Conservation (phyloP, 2,113 vertebrate genomes). For the Sinocyclocheilus maitianheensis region DNA sequence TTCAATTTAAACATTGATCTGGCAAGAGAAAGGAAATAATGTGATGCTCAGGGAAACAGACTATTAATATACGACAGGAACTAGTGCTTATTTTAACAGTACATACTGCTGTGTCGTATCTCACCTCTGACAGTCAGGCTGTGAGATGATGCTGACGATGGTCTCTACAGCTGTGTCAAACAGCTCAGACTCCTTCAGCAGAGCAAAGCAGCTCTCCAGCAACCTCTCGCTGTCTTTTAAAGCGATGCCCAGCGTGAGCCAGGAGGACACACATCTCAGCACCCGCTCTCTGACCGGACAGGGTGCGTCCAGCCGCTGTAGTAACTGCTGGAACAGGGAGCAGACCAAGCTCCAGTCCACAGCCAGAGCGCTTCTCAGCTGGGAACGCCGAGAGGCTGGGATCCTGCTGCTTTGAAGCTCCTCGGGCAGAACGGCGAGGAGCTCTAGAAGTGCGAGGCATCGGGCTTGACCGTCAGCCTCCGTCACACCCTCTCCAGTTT, state of each 20-base stretch:
- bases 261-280: constrained; percentile 92
- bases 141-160: too few relatives aligned
- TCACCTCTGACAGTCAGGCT: too few relatives aligned
- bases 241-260: constrained; percentile 89
- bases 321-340: constrained; percentile 88
- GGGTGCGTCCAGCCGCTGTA: constrained; percentile 85
- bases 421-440: too few relatives aligned
- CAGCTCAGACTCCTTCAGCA: too few relatives aligned
- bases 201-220: constrained; percentile 59
- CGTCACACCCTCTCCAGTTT: constrained; percentile 77
- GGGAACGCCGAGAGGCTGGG: too few relatives aligned
- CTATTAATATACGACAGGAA: too few relatives aligned
- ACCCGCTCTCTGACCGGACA: constrained; percentile 81
- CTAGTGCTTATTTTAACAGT: too few relatives aligned
- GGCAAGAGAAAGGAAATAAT: too few relatives aligned
- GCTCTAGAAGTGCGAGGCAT: constrained; percentile 57
- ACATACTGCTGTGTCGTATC: background rate
- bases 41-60: too few relatives aligned
- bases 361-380: constrained; percentile 71
- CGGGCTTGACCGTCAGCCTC: constrained; percentile 81
- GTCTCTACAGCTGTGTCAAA: too few relatives aligned
- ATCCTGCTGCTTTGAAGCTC: too few relatives aligned
- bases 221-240: constrained; percentile 88
- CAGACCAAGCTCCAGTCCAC: constrained; percentile 87
- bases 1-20: too few relatives aligned